phyloP scores from a whole-genome alignment of 2,888 invertebrate species.

The Nomada ferruginata region DNA sequence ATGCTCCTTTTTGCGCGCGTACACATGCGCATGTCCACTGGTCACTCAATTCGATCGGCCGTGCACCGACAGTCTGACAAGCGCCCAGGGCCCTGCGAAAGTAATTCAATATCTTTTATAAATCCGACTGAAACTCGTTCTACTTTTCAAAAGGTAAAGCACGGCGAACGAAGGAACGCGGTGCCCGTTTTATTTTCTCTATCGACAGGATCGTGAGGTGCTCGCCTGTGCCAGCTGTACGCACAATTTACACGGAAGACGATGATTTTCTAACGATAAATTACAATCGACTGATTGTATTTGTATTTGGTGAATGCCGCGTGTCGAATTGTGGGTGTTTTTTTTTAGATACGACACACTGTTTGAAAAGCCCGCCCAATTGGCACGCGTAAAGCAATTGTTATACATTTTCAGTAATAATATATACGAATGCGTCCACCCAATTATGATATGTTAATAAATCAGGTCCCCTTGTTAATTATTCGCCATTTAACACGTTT shows the following conservation, averaged over 20 bases:
- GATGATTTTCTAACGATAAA: too few relatives aligned
- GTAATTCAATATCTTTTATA: conserved; percentile 70
- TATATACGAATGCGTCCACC: not conserved
- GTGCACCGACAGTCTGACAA: conserved; percentile 28
- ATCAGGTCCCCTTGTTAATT: not conserved
- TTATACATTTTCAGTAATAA: not conserved
- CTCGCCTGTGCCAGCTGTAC: too few relatives aligned
- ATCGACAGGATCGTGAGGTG: too few relatives aligned
- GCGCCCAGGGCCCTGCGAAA: conserved; percentile 44
- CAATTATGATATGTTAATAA: not conserved
- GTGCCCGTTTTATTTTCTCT: not conserved
- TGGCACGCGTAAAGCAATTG: too few relatives aligned
- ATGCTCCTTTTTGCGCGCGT: conserved; percentile 17
- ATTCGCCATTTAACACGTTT: not conserved
- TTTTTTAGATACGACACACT: too few relatives aligned
- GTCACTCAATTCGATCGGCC: conserved; percentile 32
- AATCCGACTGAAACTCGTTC: conserved; percentile 47
- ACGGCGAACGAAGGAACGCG: not conserved
- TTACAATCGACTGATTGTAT: too few relatives aligned
- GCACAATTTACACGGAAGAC: too few relatives aligned
- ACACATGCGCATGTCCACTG: not conserved
- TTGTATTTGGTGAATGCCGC: too few relatives aligned
- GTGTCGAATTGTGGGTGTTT: too few relatives aligned
- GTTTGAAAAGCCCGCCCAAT: too few relatives aligned
- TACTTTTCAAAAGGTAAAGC: conserved; percentile 34